Percentiles rank a stretch among this genome's conserved stretches.
Conservation (phyloP, 2,797 vertebrate species). For the Poeciliopsis presidionis region DNA sequence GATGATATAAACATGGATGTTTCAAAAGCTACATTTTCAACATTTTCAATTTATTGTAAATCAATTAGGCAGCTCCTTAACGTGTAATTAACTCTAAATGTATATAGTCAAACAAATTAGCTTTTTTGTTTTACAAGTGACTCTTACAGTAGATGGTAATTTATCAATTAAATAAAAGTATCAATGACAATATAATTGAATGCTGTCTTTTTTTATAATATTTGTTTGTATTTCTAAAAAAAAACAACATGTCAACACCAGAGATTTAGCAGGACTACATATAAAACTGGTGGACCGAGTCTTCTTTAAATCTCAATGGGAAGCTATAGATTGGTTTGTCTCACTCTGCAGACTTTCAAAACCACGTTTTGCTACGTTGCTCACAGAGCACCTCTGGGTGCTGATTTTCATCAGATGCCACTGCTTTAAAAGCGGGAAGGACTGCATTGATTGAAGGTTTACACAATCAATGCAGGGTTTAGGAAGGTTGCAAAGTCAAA, state of each 20-base stretch:
- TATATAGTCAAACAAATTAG: background rate
- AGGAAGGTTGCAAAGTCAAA: constrained; percentile 63
- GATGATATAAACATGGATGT: background rate
- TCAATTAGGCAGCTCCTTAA: background rate
- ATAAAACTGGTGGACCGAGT: constrained; percentile 39
- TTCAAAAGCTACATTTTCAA: background rate
- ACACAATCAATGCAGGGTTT: constrained; percentile 60
- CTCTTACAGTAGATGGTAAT: background rate
- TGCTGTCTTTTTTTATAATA: background rate
- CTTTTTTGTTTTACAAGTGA: background rate
- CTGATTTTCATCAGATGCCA: constrained; percentile 33
- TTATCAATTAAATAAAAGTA: background rate
- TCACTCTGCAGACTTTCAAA: constrained; percentile 61
- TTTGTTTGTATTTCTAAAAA: background rate
- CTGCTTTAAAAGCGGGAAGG: constrained; percentile 67
- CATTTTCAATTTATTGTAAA: background rate
- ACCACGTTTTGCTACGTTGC: constrained; percentile 51
- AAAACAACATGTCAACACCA: constrained; percentile 32
- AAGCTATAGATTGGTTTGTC: constrained; percentile 62
- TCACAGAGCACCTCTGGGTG: constrained; percentile 42
- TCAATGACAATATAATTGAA: background rate
- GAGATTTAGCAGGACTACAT: constrained; percentile 42
- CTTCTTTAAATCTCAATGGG: constrained; percentile 38
- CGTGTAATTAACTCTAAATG: background rate
- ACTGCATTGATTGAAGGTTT: constrained; percentile 69